These are phyloP conservation scores for Drosophila mimetica DNA, from an alignment of 2,888 invertebrate species.

Conservation along the genomic window DNA sequence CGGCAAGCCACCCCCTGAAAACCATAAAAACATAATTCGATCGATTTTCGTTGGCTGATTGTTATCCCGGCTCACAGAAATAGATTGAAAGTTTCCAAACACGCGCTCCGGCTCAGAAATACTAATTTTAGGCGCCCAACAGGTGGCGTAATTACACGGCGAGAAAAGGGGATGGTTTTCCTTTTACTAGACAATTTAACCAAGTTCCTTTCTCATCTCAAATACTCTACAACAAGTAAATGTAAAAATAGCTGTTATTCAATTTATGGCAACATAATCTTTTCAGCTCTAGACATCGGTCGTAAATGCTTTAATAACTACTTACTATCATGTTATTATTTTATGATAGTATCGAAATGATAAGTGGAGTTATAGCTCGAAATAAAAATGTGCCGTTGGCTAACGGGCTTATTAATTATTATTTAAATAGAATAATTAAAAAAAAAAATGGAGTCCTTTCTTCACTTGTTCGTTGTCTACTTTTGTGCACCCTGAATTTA, in stretches of 20 bases:
- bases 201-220: too few species aligned
- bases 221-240: background rate
- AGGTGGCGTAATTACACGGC: constrained; percentile 55
- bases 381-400: background rate
- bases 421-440: too few species aligned
- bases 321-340: background rate
- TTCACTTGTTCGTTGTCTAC: too few species aligned
- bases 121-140: constrained; percentile 38
- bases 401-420: background rate
- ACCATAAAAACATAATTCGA: constrained; percentile 29
- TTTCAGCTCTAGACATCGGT: background rate
- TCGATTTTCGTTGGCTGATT: constrained; percentile 31
- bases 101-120: constrained; percentile 26
- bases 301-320: background rate
- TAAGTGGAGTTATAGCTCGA: background rate
- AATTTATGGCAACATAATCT: background rate
- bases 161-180: background rate
- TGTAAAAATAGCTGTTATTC: too few species aligned
- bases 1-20: constrained; percentile 1
- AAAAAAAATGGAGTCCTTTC: too few species aligned
- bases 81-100: constrained; percentile 41
- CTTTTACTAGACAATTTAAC: background rate
- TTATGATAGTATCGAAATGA: constrained; percentile 1
- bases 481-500: too few species aligned
- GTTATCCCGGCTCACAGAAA: constrained; percentile 28